phyloP scores from a whole-genome alignment of 1,140 invertebrate genomes.

The Antheraea pernyi region DNA sequence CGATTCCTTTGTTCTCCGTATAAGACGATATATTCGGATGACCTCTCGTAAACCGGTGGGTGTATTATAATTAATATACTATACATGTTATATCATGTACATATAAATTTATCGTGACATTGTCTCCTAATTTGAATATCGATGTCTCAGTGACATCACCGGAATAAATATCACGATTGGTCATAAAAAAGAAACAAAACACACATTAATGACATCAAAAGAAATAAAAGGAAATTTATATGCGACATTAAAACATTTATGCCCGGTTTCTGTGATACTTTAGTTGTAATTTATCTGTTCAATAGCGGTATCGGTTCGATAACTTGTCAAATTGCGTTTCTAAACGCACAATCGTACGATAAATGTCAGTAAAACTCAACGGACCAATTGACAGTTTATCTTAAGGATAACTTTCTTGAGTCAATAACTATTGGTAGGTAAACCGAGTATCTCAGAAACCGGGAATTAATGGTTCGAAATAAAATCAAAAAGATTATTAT shows the following conservation, averaged over 20 bases:
- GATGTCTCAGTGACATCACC: conserved; percentile 34
- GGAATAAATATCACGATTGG: conserved; percentile 20
- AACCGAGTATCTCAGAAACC: too few relatives aligned
- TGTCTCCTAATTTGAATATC: conserved; percentile 52
- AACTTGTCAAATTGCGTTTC: too few relatives aligned
- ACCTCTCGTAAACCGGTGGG: conserved; percentile 10
- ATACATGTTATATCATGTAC: conserved; percentile 13
- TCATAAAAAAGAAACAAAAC: conserved; percentile 20
- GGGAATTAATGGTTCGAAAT: too few relatives aligned
- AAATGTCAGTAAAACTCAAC: too few relatives aligned
- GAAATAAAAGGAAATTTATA: conserved; percentile 1
- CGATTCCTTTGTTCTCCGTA: neutral
- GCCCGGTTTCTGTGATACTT: too few relatives aligned
- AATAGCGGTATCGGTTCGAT: too few relatives aligned
- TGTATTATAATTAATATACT: conserved; percentile 1
- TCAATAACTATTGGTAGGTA: too few relatives aligned
- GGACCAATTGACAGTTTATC: too few relatives aligned
- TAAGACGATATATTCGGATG: neutral
- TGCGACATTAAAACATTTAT: neutral
- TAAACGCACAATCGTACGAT: too few relatives aligned
- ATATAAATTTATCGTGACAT: conserved; percentile 32
- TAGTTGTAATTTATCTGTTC: too few relatives aligned
- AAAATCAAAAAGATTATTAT: neutral
- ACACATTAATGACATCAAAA: neutral
- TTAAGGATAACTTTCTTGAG: too few relatives aligned